phyloP scores from a whole-genome alignment of 2,888 invertebrate species.

The Mystacides longicornis region DNA sequence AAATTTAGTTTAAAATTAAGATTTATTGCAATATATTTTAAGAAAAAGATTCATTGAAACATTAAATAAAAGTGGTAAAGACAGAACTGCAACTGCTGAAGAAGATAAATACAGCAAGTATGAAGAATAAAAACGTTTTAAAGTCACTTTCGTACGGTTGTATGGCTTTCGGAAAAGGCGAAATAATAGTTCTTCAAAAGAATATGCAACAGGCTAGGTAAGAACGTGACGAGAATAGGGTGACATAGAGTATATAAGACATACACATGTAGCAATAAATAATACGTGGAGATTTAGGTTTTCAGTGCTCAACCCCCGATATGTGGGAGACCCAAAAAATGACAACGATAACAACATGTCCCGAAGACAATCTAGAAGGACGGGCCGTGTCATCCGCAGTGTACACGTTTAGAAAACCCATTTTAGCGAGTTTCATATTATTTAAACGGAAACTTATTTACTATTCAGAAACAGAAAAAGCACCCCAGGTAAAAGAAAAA shows the following conservation, averaged over 20 bases:
- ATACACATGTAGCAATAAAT: not conserved
- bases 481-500: not conserved
- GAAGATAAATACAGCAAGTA: too few species aligned
- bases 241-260: not conserved
- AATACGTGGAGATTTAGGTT: not conserved
- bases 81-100: too few species aligned
- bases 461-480: not conserved
- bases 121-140: too few species aligned
- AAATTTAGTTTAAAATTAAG: too few species aligned
- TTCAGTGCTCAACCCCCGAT: not conserved
- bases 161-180: too few species aligned
- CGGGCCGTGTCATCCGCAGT: slow-evolving; percentile 9
- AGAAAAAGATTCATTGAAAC: too few species aligned
- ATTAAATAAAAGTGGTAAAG: too few species aligned
- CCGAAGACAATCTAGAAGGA: not conserved
- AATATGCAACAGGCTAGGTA: not conserved
- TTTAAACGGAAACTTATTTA: not conserved
- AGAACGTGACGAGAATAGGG: not conserved
- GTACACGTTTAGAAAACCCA: slow-evolving; percentile 4
- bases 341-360: slow-evolving; percentile 1
- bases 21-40: too few species aligned
- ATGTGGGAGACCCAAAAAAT: not conserved
- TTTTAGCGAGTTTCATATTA: not conserved
- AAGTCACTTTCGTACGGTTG: too few species aligned
- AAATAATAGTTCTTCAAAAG: too few species aligned